Conservation (phyloP, 2,113 vertebrate species). For the Saiga tatarica region DNA sequence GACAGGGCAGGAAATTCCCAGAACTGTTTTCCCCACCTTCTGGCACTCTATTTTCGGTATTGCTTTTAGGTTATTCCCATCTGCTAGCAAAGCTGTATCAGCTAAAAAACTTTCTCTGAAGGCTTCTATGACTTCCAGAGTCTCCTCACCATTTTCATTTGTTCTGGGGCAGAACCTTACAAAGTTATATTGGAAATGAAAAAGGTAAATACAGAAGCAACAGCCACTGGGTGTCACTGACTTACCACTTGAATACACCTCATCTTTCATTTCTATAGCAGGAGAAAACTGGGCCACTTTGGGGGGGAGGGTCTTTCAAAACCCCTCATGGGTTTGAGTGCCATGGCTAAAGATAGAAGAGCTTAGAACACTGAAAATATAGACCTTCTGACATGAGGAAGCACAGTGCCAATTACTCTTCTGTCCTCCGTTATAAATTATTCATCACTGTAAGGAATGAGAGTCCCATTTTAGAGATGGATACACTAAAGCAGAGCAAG, state of each 20-base stretch:
- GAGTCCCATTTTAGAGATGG: slow-evolving; percentile 45
- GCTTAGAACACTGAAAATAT: not conserved
- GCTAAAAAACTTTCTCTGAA: not conserved
- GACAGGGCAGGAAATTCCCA: slow-evolving; percentile 9
- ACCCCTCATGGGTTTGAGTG: not conserved
- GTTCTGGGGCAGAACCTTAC: not conserved
- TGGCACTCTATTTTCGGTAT: not conserved
- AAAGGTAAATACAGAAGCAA: slow-evolving; percentile 40
- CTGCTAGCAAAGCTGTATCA: not conserved
- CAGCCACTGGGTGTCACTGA: slow-evolving; percentile 79
- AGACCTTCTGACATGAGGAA: not conserved
- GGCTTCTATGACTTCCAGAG: not conserved
- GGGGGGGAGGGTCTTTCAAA: not conserved
- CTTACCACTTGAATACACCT: slow-evolving; percentile 45
- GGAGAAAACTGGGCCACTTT: not conserved
- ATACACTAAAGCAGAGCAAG: not conserved
- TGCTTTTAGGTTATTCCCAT: not conserved
- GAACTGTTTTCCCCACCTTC: not conserved
- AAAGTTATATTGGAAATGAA: not conserved
- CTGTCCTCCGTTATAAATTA: not conserved
- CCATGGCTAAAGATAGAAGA: not conserved
- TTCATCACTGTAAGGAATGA: not conserved
- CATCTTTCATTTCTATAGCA: not conserved
- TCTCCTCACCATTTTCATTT: not conserved
- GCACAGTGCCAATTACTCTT: too few relatives aligned